A percentile compares a stretch with the other conserved stretches of the same genome.
Evolutionary conservation across 2,888 invertebrate genomes (phyloP).

Genomic region (Melolontha melolontha): DNA sequence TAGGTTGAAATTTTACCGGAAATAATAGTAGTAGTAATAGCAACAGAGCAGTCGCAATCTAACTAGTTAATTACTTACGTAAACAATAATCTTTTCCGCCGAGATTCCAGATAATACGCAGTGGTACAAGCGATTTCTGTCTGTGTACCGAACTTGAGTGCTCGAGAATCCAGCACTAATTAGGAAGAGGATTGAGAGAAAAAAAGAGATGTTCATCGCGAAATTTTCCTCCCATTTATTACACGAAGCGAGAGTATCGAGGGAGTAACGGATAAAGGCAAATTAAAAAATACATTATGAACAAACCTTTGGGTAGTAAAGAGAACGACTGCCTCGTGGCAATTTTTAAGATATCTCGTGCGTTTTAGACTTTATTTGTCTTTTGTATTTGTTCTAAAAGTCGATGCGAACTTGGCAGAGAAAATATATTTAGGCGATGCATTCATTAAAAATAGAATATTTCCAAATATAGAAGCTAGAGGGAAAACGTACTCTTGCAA

Average conservation of each 20-base stretch:
- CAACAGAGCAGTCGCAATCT: neutral
- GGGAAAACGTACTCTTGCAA: too few species aligned
- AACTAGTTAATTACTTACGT: constrained; percentile 19
- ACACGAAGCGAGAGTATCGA: neutral
- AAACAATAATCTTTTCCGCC: constrained; percentile 15
- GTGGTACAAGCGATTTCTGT: too few species aligned
- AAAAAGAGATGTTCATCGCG: constrained; percentile 11
- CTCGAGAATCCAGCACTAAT: neutral
- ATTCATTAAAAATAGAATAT: too few species aligned
- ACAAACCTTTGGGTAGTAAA: too few species aligned
- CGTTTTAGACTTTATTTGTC: too few species aligned
- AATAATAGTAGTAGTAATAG: too few species aligned
- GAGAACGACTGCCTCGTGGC: too few species aligned
- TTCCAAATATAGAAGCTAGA: too few species aligned
- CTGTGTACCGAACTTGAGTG: neutral
- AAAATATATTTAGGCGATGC: too few species aligned
- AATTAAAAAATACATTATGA: constrained; percentile 12
- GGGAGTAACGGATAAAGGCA: constrained; percentile 5
- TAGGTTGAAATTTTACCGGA: too few species aligned
- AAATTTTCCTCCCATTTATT: constrained; percentile 7
- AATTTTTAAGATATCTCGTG: too few species aligned
- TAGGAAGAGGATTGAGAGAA: neutral
- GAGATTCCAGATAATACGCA: neutral
- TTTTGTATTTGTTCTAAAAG: constrained; percentile 12
- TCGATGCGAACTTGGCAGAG: too few species aligned